Base-by-base conservation (phyloP, 2,888 invertebrate species). In the Linnaemya tessellans region DNA sequence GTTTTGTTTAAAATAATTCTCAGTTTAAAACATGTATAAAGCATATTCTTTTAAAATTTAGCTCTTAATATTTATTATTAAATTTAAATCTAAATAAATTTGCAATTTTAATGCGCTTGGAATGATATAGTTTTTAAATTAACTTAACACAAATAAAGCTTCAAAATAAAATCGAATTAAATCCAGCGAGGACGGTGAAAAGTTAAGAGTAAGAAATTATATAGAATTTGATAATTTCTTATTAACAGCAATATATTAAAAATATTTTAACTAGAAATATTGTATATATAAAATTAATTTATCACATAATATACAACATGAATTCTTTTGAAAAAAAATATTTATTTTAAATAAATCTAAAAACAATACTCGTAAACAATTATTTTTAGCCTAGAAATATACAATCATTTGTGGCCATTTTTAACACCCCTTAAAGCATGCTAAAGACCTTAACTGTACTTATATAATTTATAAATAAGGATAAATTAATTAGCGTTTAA, bases 171-270 rank as follows among this genome's bases (percentile, higher is more conserved):
- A 64, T 58, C 65, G 71, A 58, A 20, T 78, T 65, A 51, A 56
- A 71, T 58, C 71, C 82, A 77, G 71, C 65, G 65, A 82, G 82
- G 82, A 82, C 82, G 82, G 82, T 82, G 18, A 77, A 77, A 82
- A 65, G 58, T 65, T 68, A 18, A 60, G 67, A 67, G n/a, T 81
- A 38, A 62, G 20, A 70, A 62, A 70, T 70, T 60, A 54, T 60
- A 51, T n/a, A 41, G 51, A 35, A 46, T 22, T 64, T 46, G 46
- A 8, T 49, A 20, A 46, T 0, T 54, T 75, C 25, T 10, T 18
- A 49, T 56, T 51, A 60, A 60, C 60, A 60, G 38, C 18, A 60
- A 56, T 35, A 38, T 25, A 43, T 43, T 43, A 65, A 49, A 13
- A 71, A 71, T 78, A 82, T 60, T 74, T n/a, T 80, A 67, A 82